These are phyloP conservation scores for Urechis unicinctus DNA, from an alignment of 2,888 invertebrate genomes.

Conservation along the genomic window DNA sequence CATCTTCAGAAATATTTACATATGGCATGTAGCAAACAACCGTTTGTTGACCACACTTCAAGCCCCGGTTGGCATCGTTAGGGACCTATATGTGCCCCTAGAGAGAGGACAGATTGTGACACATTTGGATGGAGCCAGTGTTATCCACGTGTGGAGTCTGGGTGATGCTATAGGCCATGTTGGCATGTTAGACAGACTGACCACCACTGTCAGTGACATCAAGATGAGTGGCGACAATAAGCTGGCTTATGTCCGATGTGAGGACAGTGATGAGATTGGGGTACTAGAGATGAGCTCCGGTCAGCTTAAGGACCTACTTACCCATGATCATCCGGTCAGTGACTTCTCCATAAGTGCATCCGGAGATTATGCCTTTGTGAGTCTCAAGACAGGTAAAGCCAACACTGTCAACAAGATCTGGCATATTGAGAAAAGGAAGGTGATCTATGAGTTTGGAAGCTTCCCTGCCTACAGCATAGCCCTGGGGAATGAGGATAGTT, in stretches of 20 bases:
- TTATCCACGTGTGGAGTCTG: conserved; percentile 42
- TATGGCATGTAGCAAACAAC: conserved; percentile 34
- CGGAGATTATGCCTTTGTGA: conserved; percentile 38
- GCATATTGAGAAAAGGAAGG: conserved; percentile 34
- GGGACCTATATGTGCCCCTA: conserved; percentile 29
- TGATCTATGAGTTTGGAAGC: conserved; percentile 42
- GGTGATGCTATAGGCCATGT: conserved; percentile 36
- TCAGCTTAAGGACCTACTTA: conserved; percentile 41
- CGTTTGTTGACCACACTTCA: conserved; percentile 29
- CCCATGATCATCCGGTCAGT: conserved; percentile 36
- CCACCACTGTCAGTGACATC: conserved; percentile 34
- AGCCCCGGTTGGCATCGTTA: conserved; percentile 44
- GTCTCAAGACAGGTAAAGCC: conserved; percentile 26
- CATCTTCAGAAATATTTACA: conserved; percentile 44
- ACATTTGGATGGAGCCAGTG: conserved; percentile 24
- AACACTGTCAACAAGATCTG: conserved; percentile 40
- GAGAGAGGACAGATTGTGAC: conserved; percentile 35
- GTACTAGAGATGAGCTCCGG: conserved; percentile 44
- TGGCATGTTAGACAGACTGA: conserved; percentile 37
- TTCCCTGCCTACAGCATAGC: conserved; percentile 32
- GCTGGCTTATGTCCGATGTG: conserved; percentile 35
- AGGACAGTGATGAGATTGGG: conserved; percentile 42
- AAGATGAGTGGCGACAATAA: conserved; percentile 28
- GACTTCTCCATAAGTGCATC: conserved; percentile 33
- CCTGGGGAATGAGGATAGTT: conserved; percentile 20